Evolutionary conservation across 1,140 invertebrate genomes (phyloP), one percentile per base, ranked within the genome.

Genomic region (Drosophila malerkotliana): DNA sequence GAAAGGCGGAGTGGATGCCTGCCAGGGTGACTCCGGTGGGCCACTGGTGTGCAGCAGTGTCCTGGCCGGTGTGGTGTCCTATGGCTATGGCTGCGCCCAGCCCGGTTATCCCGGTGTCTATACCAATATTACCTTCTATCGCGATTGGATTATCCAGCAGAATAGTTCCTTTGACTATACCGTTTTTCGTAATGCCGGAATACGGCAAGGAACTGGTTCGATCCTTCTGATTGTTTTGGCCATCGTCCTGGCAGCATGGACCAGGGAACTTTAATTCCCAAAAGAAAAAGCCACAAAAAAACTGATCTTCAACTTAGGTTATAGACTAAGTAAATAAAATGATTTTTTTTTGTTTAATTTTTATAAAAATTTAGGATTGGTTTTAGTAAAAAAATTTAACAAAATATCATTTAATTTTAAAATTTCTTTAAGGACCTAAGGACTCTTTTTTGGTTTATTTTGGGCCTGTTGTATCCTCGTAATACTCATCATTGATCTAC

Each of bases 21-120:
- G 91, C 39, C 90, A 91, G 56, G 92, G 92, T n/a, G 90, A 90
- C 47, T 91, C 91, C 14, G 91, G 91, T 8, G 88, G 91, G 26
- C 90, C 90, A 4, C 24, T 92, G 48, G 72, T 64, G 14, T 89
- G 80, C 28, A 55, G 67, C 21, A 57, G 72, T n/a, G 34, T 77
- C 15, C 68, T 94, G 28, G 82, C 77, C 1, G 94, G 94, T 0
- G 78, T 94, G 4, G 92, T 93, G 2, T 94, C 93, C 15, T 94
- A 93, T 92, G 95, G 95, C 12, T 78, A 91, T 15, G 92, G 93
- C 0, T 96, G 95, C 74, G 94, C 92, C 0, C 51, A 84, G 30
- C 77, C 92, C 0, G 89, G 91, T 0, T 92, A 90, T 69, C 94
- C 95, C 2, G 94, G 94, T 2, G 93, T 95, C 15, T 95, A 95